Conservation (phyloP, 2,113 vertebrate genomes). For the Micromys minutus region DNA sequence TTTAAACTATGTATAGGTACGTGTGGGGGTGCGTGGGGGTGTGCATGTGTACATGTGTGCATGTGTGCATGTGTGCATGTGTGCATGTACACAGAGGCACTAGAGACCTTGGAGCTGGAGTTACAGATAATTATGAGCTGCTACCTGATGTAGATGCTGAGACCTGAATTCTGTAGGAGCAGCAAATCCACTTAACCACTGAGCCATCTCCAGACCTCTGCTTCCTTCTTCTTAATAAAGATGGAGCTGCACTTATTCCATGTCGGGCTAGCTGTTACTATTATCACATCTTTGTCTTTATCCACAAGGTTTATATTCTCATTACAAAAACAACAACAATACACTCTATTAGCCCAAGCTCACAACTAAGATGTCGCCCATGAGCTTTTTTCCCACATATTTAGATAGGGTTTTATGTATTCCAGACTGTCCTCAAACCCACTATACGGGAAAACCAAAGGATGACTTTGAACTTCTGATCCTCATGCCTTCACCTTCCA, state of each 20-base stretch:
- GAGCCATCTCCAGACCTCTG: not conserved
- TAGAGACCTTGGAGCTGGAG: not conserved
- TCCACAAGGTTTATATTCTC: constrained; percentile 38
- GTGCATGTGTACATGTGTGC: not conserved
- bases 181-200: not conserved
- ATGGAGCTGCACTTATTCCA: not conserved
- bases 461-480: not conserved
- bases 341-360: not conserved
- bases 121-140: not conserved
- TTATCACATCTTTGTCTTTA: constrained; percentile 23
- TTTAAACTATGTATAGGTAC: not conserved
- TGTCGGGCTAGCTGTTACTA: not conserved
- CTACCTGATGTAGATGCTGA: not conserved
- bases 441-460: not conserved
- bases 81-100: no score
- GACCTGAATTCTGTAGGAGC: not conserved
- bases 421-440: not conserved
- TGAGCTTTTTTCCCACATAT: not conserved
- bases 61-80: not conserved
- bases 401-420: not conserved
- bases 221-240: constrained; percentile 38
- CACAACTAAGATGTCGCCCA: not conserved
- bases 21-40: not conserved
- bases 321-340: not conserved
- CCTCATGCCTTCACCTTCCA: not conserved